Conservation (phyloP, 2,888 invertebrate genomes). For the Stenichneumon culpator region DNA sequence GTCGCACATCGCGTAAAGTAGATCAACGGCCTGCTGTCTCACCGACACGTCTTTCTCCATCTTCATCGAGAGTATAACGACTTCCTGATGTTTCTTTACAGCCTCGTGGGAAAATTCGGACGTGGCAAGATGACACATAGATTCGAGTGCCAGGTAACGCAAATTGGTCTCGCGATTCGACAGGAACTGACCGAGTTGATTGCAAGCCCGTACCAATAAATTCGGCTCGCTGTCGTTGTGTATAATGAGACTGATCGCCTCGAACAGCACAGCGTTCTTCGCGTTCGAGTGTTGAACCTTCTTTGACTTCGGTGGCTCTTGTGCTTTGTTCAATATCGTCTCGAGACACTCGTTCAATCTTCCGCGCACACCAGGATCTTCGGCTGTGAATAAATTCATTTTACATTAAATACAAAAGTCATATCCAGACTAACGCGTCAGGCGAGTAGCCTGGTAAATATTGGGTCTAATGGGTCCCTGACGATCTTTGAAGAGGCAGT, state of each 20-base stretch:
- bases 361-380: constrained; percentile 98
- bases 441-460: too few relatives aligned
- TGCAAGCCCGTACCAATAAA: constrained; percentile 98
- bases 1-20: constrained; percentile 99
- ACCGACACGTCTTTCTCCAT: constrained; percentile 99
- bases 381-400: constrained; percentile 85
- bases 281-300: constrained; percentile 99
- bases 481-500: too few relatives aligned
- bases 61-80: constrained; percentile 99
- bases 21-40: constrained; percentile 98
- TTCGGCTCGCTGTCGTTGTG: constrained; percentile 99
- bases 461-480: too few relatives aligned
- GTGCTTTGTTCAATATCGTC: constrained; percentile 99
- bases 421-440: too few relatives aligned
- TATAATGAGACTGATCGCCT: constrained; percentile 99
- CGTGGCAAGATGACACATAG: constrained; percentile 99
- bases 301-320: constrained; percentile 99
- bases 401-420: not conserved
- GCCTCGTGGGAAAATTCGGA: constrained; percentile 99
- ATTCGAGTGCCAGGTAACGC: constrained; percentile 98
- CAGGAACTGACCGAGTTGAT: constrained; percentile 99
- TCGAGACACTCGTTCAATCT: constrained; percentile 99
- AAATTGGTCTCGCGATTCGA: constrained; percentile 99
- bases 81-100: constrained; percentile 99
- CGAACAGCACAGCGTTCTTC: constrained; percentile 99